A percentile compares a stretch with the other conserved stretches of the same genome.
Evolutionary conservation across 2,888 invertebrate species (phyloP).

Genomic region (Ormia ochracea): DNA sequence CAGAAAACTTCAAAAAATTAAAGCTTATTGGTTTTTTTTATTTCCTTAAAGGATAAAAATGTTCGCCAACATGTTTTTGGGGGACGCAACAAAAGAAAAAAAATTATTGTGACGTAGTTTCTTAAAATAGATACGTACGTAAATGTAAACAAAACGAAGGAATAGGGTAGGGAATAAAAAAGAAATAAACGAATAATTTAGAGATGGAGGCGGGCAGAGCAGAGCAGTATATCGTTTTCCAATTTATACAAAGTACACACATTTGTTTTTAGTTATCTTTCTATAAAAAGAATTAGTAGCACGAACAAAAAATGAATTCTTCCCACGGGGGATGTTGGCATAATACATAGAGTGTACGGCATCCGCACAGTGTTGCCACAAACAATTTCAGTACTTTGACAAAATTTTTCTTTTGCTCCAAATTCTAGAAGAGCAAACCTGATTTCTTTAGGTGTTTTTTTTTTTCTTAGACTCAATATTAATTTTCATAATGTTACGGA

Average conservation of each 20-base stretch:
- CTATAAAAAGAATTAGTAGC: constrained; percentile 26
- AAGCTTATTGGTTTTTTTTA: constrained; percentile 7
- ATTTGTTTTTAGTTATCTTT: constrained; percentile 1
- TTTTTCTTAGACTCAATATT: no score
- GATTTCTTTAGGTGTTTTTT: no score
- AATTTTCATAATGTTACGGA: no score
- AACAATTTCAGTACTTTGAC: no score
- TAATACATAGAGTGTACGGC: background rate
- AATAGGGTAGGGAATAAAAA: background rate
- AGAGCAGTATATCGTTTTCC: constrained; percentile 12
- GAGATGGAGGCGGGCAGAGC: background rate
- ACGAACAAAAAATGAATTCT: background rate
- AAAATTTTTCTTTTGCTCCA: no score
- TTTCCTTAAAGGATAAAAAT: constrained; percentile 27
- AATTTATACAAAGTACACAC: constrained; percentile 31
- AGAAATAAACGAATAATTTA: background rate
- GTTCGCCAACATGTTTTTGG: background rate
- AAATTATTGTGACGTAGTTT: constrained; percentile 47
- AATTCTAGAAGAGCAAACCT: no score
- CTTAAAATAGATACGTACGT: constrained; percentile 25
- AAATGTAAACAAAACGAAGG: background rate
- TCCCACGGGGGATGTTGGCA: background rate
- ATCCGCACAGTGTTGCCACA: background rate
- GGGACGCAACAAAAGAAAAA: background rate
- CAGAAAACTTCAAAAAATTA: constrained; percentile 2